phyloP scores from a whole-genome alignment of 2,113 vertebrate species.

The Chaetura pelagica region DNA sequence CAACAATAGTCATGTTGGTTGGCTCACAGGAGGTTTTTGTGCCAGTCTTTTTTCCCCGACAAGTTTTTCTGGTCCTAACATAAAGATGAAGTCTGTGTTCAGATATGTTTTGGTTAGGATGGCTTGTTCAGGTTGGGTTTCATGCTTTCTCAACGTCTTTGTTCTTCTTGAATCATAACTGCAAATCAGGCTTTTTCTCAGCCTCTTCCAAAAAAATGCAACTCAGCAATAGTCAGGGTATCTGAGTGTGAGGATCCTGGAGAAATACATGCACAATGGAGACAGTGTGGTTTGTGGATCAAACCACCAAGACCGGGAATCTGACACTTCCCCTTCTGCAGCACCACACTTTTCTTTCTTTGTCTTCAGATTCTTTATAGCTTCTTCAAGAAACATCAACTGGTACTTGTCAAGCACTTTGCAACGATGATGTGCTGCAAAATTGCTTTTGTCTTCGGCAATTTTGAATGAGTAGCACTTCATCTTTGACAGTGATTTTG shows the following conservation, averaged over 20 bases:
- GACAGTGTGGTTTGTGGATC: background rate
- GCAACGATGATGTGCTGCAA: background rate
- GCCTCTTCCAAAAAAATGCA: background rate
- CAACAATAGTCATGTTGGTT: background rate
- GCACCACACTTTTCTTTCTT: background rate
- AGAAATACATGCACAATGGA: background rate
- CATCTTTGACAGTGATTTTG: background rate
- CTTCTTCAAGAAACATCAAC: background rate
- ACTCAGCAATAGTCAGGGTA: background rate
- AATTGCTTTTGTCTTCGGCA: background rate
- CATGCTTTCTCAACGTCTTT: background rate
- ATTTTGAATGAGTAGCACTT: background rate
- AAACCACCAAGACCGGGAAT: background rate
- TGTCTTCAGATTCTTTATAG: background rate
- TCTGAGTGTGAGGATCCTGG: background rate
- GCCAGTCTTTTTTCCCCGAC: background rate
- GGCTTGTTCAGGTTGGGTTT: background rate
- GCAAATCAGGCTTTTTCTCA: background rate
- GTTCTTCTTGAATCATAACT: background rate
- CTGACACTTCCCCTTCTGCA: background rate
- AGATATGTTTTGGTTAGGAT: background rate
- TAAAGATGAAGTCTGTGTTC: background rate
- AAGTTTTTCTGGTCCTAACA: background rate
- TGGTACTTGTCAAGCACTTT: background rate
- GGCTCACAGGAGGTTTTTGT: background rate